Conservation (phyloP, 2,113 vertebrate genomes). For the Pseudonaja textilis region DNA sequence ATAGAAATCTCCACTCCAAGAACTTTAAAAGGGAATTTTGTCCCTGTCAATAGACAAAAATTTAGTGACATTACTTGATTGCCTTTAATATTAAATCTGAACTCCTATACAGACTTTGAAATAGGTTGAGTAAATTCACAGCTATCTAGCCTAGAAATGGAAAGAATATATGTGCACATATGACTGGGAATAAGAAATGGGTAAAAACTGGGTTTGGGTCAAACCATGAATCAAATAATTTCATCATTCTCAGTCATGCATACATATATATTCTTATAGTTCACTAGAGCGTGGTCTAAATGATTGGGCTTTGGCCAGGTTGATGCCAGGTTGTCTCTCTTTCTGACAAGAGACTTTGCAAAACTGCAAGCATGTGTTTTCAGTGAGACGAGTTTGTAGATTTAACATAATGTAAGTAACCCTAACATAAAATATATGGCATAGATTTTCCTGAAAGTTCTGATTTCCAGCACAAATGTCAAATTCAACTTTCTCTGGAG, state of each 20-base stretch:
- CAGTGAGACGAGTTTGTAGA: not conserved
- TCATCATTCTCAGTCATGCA: not conserved
- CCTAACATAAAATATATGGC: not conserved
- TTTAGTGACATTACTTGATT: not conserved
- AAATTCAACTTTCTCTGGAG: not conserved
- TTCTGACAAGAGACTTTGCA: not conserved
- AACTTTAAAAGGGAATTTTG: not conserved
- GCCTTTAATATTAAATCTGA: not conserved
- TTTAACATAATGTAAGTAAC: not conserved
- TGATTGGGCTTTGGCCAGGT: not conserved
- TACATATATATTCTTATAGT: not conserved
- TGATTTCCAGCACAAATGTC: not conserved
- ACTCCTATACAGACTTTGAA: too few relatives aligned
- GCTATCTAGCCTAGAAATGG: not conserved
- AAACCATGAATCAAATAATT: not conserved
- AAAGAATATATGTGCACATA: not conserved
- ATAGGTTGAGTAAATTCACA: not conserved
- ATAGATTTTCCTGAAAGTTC: not conserved
- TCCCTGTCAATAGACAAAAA: not conserved
- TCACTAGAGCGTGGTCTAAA: not conserved
- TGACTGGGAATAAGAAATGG: not conserved
- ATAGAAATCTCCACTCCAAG: not conserved
- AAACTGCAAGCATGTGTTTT: not conserved
- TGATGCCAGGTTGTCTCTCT: not conserved
- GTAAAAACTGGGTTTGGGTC: not conserved